These are phyloP conservation scores for Oreonectes daqikongensis DNA, from an alignment of 2,797 vertebrate genomes.

Conservation along the genomic window DNA sequence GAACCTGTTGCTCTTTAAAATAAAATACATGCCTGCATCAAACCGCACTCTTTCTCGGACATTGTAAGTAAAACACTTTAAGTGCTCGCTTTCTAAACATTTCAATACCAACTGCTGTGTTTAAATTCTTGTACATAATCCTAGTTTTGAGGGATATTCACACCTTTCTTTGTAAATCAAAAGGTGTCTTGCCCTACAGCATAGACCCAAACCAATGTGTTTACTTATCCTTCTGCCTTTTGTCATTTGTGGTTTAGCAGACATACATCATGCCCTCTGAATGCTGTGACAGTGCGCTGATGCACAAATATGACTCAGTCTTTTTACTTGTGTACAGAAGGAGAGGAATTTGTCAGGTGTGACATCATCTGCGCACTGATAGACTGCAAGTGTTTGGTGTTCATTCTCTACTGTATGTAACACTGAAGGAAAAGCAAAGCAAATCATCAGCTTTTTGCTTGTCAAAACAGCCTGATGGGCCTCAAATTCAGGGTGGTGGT, in stretches of 20 bases:
- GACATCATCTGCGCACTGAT: slow-evolving; percentile 41
- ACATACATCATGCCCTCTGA: slow-evolving; percentile 15
- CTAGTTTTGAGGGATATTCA: slow-evolving; percentile 1
- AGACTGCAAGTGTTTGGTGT: slow-evolving; percentile 43
- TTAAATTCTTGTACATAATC: not conserved
- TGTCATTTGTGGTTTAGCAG: slow-evolving; percentile 11
- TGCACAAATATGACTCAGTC: slow-evolving; percentile 33
- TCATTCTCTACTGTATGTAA: slow-evolving; percentile 24
- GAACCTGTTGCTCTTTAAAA: slow-evolving; percentile 12
- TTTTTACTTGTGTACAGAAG: slow-evolving; percentile 19
- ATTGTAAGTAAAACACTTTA: slow-evolving; percentile 32
- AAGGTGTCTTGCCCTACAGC: not conserved
- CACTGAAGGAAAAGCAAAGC: slow-evolving; percentile 23
- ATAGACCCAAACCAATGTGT: not conserved
- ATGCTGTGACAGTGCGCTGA: not conserved
- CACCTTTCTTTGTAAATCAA: not conserved
- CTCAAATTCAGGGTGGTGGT: slow-evolving; percentile 32
- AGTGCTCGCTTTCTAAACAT: slow-evolving; percentile 25
- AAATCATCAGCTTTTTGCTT: slow-evolving; percentile 13
- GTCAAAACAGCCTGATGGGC: slow-evolving; percentile 25
- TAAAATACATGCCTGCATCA: not conserved
- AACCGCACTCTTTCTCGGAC: not conserved
- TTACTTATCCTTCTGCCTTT: slow-evolving; percentile 17
- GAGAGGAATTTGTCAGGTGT: slow-evolving; percentile 36
- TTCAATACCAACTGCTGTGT: not conserved